Evolutionary conservation across 1,140 invertebrate genomes (phyloP).

Genomic region (Cheumatopsyche charites): DNA sequence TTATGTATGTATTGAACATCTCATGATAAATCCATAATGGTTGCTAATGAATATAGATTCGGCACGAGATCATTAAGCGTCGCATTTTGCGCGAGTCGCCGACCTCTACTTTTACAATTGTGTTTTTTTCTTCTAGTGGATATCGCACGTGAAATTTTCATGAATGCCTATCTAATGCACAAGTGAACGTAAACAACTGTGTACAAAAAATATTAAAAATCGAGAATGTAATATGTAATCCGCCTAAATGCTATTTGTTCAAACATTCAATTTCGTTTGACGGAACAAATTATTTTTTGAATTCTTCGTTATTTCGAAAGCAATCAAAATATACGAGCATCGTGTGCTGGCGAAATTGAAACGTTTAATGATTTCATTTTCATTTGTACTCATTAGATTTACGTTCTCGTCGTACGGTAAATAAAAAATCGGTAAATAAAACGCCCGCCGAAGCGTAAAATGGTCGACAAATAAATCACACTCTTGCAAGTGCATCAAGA

Average conservation of each 20-base stretch:
- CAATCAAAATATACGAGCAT: too few relatives aligned
- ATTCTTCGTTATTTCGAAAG: too few relatives aligned
- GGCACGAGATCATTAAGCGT: conserved; percentile 24
- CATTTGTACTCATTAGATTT: too few relatives aligned
- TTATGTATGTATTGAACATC: not conserved
- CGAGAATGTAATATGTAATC: not conserved
- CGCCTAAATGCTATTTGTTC: not conserved
- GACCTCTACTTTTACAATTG: conserved; percentile 10
- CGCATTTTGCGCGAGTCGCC: not conserved
- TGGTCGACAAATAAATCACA: conserved; percentile 15
- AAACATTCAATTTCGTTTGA: too few relatives aligned
- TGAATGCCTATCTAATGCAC: conserved; percentile 22
- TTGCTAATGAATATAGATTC: conserved; percentile 33
- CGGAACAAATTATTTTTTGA: too few relatives aligned
- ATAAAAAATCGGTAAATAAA: conserved; percentile 8
- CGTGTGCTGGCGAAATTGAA: too few relatives aligned
- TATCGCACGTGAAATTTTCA: conserved; percentile 1
- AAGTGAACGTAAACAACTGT: too few relatives aligned
- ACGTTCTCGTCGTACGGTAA: too few relatives aligned
- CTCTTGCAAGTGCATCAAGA: conserved; percentile 14
- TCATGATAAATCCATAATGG: conserved; percentile 30
- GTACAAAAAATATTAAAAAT: too few relatives aligned
- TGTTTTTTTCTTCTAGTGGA: not conserved
- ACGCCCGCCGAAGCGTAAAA: conserved; percentile 9
- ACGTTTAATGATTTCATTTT: too few relatives aligned